Evolutionary conservation across 2,113 vertebrate species (phyloP).

Genomic region (Vombatus ursinus): DNA sequence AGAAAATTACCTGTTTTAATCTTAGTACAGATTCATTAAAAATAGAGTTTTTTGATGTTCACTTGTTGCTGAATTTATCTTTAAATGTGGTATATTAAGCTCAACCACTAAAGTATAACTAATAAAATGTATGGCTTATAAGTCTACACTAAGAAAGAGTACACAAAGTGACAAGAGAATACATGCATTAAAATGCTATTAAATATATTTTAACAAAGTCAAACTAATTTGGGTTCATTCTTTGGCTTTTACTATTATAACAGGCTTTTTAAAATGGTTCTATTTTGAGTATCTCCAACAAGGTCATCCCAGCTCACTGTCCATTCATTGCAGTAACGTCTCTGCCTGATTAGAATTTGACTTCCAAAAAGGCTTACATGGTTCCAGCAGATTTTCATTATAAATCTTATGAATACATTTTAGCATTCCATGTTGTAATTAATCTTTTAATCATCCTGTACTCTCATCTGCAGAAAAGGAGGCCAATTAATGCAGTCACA

Average conservation of each 20-base stretch:
- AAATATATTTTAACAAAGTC: conserved; percentile 40
- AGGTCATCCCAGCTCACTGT: conserved; percentile 48
- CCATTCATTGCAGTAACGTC: conserved; percentile 31
- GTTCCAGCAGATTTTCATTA: conserved; percentile 35
- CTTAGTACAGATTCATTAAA: conserved; percentile 24
- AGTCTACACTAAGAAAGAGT: background rate
- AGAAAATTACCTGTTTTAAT: background rate
- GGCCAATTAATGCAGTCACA: conserved; percentile 62
- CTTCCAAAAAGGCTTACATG: conserved; percentile 49
- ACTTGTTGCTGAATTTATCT: background rate
- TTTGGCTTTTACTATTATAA: conserved; percentile 43
- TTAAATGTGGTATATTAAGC: background rate
- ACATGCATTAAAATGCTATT: background rate
- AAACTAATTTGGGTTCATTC: background rate
- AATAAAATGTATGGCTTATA: conserved; percentile 16
- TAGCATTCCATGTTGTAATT: conserved; percentile 62
- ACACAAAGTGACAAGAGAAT: background rate
- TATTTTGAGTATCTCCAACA: conserved; percentile 62
- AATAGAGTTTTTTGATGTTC: background rate
- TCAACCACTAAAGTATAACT: conserved; percentile 48
- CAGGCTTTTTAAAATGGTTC: conserved; percentile 18
- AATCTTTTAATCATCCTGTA: conserved; percentile 71
- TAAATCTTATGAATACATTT: conserved; percentile 62
- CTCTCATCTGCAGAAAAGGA: conserved; percentile 49
- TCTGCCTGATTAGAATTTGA: conserved; percentile 41